Evolutionary conservation across 2,888 invertebrate genomes (phyloP), one percentile per base, ranked within the genome.

Genomic region (Ochropleura plecta): DNA sequence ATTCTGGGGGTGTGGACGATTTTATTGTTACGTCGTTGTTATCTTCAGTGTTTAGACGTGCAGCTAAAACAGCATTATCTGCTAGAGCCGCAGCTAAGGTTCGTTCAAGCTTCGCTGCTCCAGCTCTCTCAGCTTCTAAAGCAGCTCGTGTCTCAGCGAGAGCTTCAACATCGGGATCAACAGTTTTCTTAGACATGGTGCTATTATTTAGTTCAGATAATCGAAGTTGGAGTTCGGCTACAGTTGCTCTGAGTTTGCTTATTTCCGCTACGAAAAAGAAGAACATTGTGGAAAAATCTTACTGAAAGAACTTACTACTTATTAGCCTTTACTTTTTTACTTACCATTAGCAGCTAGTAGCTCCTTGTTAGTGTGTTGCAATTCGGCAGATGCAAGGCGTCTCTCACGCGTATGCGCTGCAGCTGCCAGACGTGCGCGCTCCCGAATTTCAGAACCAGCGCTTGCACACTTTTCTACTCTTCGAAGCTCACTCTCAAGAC

Each of bases 361-460:
- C 82, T 96, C 95, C n/a, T 85, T 86, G 2, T 86, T 80, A 0
- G 92, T 90, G 74, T 95, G 94, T 55, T 92, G 93, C 76, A 94
- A 86, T 72, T 96, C 96, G 1, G 91, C 93, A 12, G 92, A 89
- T 3, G 93, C 90, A n/a, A 95, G 90, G 7, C 94, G 92, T n/a
- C 94, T 84, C 70, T 95, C 96, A 6, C 96, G 91, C n/a, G 93
- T 91, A 71, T 96, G 95, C 30, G 95, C 96, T 0, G 95, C 94
- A 55, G 95, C 96, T 0, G 96, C 96, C n/a, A 96, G 87, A 0
- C 96, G 92, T 6, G 96, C 96, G 3, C 96, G 93, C 80, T 94
- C 94, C 0, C 96, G 91, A 63, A 96, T 87, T 85, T 95, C 95
- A 0, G 92, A 86, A 3, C 96, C 96, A 12, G 93, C 95, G 71